phyloP scores from a whole-genome alignment of 2,113 vertebrate species.

The human region GRCh38 chr13:48656001-48656500 shows the following conservation, averaged over 20 bases:
- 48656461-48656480: neutral
- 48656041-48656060: neutral
- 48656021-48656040: neutral
- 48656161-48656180: neutral
- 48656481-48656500: neutral
- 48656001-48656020: neutral
- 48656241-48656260: neutral
- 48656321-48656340: neutral
- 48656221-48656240: neutral
- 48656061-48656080: conserved; percentile 36
- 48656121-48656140: neutral
- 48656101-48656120: neutral
- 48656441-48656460: neutral
- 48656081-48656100: neutral
- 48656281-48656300: neutral
- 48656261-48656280: neutral
- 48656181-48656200: neutral
- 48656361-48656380: neutral
- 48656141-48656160: neutral
- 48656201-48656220: conserved; percentile 8
- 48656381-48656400: neutral
- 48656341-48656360: neutral
- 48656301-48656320: neutral
- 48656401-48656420: neutral
- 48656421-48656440: neutral